Evolutionary conservation across 2,113 vertebrate species (phyloP).

Genomic region (Neotoma lepida): DNA sequence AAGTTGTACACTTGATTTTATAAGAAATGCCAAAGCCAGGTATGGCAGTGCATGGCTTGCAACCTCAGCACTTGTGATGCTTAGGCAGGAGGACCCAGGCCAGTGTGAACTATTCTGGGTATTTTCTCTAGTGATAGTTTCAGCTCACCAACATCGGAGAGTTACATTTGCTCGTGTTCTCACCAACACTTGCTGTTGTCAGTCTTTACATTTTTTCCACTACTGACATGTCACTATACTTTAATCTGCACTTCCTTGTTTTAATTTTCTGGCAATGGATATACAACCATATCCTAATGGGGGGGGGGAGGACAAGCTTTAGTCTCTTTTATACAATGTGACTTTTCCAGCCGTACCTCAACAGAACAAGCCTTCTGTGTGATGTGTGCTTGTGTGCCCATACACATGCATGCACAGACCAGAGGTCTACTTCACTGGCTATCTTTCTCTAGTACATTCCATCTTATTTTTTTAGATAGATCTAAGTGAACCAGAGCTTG

Average conservation of each 20-base stretch:
- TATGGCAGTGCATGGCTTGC: not conserved
- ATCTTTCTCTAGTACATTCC: not conserved
- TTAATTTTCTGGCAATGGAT: not conserved
- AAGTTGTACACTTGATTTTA: not conserved
- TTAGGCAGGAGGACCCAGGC: too few species aligned
- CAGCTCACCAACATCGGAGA: not conserved
- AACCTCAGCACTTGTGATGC: not conserved
- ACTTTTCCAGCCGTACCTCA: not conserved
- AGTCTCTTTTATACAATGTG: not conserved
- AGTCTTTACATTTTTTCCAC: not conserved
- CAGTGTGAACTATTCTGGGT: not conserved
- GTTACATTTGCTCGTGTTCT: not conserved
- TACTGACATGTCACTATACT: not conserved
- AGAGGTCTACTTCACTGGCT: not conserved
- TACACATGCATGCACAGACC: not conserved
- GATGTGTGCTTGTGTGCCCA: not conserved
- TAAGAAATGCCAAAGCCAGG: not conserved
- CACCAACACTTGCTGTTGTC: not conserved
- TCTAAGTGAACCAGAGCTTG: not conserved
- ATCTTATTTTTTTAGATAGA: not conserved
- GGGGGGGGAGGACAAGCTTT: not conserved
- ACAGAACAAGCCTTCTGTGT: not conserved
- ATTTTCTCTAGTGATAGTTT: not conserved
- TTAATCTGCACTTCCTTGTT: conserved; percentile 44
- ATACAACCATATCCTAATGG: not conserved